phyloP scores from a whole-genome alignment of 2,797 vertebrate genomes.

The Coluber constrictor region DNA sequence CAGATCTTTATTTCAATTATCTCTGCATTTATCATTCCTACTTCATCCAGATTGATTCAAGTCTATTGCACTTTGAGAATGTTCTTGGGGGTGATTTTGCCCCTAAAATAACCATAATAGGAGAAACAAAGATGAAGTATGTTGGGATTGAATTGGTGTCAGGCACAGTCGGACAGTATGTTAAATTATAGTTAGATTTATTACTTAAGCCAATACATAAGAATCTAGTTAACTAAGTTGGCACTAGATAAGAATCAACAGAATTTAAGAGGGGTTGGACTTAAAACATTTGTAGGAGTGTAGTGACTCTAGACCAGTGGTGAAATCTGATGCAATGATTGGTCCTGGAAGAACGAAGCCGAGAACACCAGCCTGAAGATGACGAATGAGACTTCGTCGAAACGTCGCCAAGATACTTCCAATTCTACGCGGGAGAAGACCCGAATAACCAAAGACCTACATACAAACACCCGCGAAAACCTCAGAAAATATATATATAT shows the following conservation, averaged over 20 bases:
- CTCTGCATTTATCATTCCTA: neutral
- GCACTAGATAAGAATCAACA: neutral
- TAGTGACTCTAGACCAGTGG: neutral
- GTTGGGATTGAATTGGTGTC: neutral
- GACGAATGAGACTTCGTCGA: too few relatives aligned
- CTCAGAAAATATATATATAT: too few relatives aligned
- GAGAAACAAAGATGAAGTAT: neutral
- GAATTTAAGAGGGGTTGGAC: neutral
- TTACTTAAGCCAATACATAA: neutral
- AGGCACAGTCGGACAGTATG: neutral
- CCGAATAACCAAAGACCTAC: too few relatives aligned
- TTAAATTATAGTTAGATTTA: neutral
- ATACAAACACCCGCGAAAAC: too few relatives aligned
- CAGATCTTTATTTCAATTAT: neutral
- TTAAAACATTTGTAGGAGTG: neutral
- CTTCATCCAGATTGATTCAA: neutral
- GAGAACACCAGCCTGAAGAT: too few relatives aligned
- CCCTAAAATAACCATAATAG: neutral
- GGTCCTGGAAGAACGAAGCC: too few relatives aligned
- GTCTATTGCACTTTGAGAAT: neutral
- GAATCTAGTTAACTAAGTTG: neutral
- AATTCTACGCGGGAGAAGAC: too few relatives aligned
- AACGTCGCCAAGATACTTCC: too few relatives aligned
- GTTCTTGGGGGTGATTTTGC: neutral
- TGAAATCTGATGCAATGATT: too few relatives aligned